Evolutionary conservation across 1,140 invertebrate genomes (phyloP).

Genomic region (Drosophila kurseongensis): DNA sequence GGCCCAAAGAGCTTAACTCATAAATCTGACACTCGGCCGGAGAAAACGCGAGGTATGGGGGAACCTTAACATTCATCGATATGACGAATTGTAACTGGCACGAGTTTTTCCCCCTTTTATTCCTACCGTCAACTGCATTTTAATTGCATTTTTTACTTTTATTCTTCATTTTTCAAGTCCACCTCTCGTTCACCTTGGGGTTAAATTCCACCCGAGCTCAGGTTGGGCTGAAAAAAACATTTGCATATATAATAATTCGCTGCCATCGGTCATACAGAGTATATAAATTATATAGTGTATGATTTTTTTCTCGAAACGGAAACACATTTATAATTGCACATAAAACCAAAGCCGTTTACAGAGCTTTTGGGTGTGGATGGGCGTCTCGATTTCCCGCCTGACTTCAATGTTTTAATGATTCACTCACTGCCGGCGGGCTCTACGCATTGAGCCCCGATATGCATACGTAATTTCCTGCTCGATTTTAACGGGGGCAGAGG

Average conservation of each 20-base stretch:
- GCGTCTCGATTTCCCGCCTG: constrained; percentile 39
- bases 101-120: constrained; percentile 14
- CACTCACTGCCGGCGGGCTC: constrained; percentile 12
- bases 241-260: constrained; percentile 40
- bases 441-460: constrained; percentile 17
- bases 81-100: constrained; percentile 62
- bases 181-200: constrained; percentile 2
- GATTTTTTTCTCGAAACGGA: constrained; percentile 33
- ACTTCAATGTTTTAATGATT: constrained; percentile 48
- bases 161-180: constrained; percentile 24
- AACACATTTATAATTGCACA: constrained; percentile 64
- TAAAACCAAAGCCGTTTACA: constrained; percentile 52
- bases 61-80: constrained; percentile 26
- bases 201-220: constrained; percentile 28
- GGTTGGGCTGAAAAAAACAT: constrained; percentile 44
- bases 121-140: constrained; percentile 62
- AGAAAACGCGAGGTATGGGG: constrained; percentile 1
- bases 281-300: constrained; percentile 37
- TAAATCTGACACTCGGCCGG: constrained; percentile 64
- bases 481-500: constrained; percentile 49
- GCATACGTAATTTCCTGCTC: constrained; percentile 64
- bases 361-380: constrained; percentile 10
- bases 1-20: constrained; percentile 54
- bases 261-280: constrained; percentile 31
- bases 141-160: constrained; percentile 74